Conservation (phyloP, 2,888 invertebrate genomes). For the Sesia apiformis region DNA sequence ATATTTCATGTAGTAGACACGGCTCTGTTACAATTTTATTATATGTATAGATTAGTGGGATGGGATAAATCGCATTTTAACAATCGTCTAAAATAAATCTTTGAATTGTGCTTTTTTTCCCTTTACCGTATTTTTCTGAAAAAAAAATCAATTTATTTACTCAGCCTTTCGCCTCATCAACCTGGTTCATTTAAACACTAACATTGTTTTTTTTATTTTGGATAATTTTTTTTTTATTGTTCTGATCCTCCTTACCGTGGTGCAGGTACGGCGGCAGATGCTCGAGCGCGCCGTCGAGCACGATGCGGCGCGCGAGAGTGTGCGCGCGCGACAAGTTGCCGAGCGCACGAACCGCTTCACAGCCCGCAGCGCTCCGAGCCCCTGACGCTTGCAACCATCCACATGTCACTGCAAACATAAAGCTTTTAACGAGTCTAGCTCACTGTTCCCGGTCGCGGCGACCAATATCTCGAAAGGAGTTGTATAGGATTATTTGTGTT, state of each 20-base stretch:
- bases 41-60: too few species aligned
- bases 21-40: too few species aligned
- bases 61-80: too few species aligned
- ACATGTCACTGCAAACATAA: conserved; percentile 36
- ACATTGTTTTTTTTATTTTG: too few species aligned
- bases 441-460: too few species aligned
- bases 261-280: conserved; percentile 74
- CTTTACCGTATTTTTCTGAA: too few species aligned
- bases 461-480: too few species aligned
- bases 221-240: not conserved
- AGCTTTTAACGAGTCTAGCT: not conserved
- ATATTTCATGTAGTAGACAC: too few species aligned
- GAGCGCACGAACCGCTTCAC: conserved; percentile 85
- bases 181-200: not conserved
- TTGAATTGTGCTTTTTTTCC: too few species aligned
- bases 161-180: not conserved
- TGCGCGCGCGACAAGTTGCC: conserved; percentile 88
- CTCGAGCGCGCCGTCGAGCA: conserved; percentile 78
- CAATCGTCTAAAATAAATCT: too few species aligned
- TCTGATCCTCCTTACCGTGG: conserved; percentile 42
- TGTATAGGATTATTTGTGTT: too few species aligned
- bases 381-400: conserved; percentile 29
- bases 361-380: conserved; percentile 32
- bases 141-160: not conserved
- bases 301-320: conserved; percentile 82